A percentile compares a stretch with the other conserved stretches of the same genome.
These are phyloP conservation scores for Leucopternis melanops DNA, from an alignment of 2,113 vertebrate species.

Conservation along the genomic window DNA sequence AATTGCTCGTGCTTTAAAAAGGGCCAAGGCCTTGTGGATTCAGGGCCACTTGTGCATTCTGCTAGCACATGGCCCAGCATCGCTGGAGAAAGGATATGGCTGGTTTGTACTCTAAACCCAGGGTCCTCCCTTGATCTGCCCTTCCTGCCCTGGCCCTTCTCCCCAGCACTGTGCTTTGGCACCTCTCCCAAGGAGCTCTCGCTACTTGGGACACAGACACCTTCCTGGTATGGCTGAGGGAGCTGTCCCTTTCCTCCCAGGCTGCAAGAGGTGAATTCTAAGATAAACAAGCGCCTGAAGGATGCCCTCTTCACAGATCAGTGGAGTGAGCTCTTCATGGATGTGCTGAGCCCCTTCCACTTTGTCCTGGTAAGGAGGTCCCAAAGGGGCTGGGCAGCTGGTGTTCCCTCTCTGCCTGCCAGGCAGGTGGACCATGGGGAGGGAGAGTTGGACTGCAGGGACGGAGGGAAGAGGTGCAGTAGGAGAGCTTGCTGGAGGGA, in stretches of 20 bases:
- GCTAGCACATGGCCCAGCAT: not conserved
- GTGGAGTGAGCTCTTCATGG: constrained; percentile 97
- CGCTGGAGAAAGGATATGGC: not conserved
- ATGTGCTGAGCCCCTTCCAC: constrained; percentile 86
- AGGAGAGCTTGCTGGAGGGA: not conserved
- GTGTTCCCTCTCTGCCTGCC: not conserved
- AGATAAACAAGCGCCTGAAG: constrained; percentile 95
- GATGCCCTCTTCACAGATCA: constrained; percentile 96
- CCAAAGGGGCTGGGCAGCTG: not conserved
- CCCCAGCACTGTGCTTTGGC: not conserved
- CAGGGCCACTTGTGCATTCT: not conserved
- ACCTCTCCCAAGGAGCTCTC: not conserved
- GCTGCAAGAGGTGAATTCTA: constrained; percentile 96
- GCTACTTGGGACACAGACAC: not conserved
- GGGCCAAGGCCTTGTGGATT: not conserved
- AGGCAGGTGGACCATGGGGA: not conserved
- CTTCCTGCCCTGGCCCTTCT: not conserved
- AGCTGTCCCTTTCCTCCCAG: constrained; percentile 62
- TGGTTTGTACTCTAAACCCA: not conserved
- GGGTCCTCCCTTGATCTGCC: not conserved
- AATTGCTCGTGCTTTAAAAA: not conserved
- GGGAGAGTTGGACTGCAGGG: not conserved
- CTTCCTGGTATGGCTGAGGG: not conserved
- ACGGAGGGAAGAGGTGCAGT: rapidly evolving
- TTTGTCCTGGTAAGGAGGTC: constrained; percentile 85